These are phyloP conservation scores for Rhinichthys klamathensis DNA, from an alignment of 2,113 vertebrate genomes.

Conservation along the genomic window DNA sequence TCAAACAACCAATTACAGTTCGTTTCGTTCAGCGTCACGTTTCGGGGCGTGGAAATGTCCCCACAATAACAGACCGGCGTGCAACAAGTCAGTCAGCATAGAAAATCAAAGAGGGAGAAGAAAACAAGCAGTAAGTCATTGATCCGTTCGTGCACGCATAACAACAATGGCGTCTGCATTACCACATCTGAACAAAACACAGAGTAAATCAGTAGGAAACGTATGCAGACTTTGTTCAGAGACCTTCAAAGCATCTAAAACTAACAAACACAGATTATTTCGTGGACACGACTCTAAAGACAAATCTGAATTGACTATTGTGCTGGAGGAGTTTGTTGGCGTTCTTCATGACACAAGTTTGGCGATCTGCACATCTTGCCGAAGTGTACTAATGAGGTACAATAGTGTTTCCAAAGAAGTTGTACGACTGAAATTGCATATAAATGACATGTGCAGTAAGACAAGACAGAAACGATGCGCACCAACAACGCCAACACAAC, in stretches of 20 bases:
- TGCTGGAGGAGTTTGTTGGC: not conserved
- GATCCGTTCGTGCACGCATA: not conserved
- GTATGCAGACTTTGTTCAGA: not conserved
- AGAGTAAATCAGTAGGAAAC: not conserved
- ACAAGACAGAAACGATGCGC: not conserved
- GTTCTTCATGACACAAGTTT: not conserved
- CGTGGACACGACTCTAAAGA: not conserved
- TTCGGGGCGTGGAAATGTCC: too few relatives aligned
- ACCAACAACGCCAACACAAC: not conserved
- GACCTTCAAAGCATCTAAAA: not conserved
- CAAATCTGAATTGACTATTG: not conserved
- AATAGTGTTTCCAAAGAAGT: not conserved
- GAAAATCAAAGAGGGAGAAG: too few relatives aligned
- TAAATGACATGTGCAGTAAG: not conserved
- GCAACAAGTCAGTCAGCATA: too few relatives aligned
- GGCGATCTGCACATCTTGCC: not conserved
- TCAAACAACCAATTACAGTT: too few relatives aligned
- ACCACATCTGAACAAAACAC: not conserved
- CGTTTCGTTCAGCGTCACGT: too few relatives aligned
- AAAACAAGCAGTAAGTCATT: too few relatives aligned
- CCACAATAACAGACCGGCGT: too few relatives aligned
- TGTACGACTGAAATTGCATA: constrained; percentile 1
- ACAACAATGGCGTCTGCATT: not conserved
- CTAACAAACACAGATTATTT: not conserved
- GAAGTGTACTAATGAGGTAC: not conserved